Evolutionary conservation across 2,113 vertebrate species (phyloP), one percentile per base, ranked within the genome.

Genomic region (Elaphurus davidianus): DNA sequence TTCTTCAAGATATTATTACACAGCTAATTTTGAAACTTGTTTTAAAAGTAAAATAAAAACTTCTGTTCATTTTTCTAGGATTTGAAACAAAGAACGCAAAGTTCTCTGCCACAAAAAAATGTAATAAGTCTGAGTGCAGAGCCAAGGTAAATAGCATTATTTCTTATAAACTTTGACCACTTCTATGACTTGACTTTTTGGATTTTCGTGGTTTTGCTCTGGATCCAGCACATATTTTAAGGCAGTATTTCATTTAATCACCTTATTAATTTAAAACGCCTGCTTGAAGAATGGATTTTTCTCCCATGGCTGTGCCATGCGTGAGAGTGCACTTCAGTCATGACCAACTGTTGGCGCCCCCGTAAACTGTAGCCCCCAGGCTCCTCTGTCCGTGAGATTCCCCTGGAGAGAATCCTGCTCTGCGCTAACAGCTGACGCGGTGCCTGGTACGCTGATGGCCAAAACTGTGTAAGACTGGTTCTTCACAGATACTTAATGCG

Each of bases 91-190:
- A 98, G 99, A 5, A 98, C 99, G 7, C 99, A 99, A 90, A 99
- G 99, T 93, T 98, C 99, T 96, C 98, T 99, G 96, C 99, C 99
- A 19, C 99, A 59, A 88, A 99, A 99, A 98, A 99, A 97, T 0
- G 40, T 99, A 55, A 98, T 99, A 92, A 98, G 97, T 21, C 98
- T 99, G 97, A 98, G 98, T 33, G 91, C 86, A 0, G 98, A 99
- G 67, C 99, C 99, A 79, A 99, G 99, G 99, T 99, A 99, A 99
- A 86, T 97, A 97, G 30, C 62, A 12, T 64, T 89, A 67, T 98
- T 98, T 88, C 12, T 97, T 40, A 74, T 81, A 85, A 9, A 3
- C 19, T 86, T n/a, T 60, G 87, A 60, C 7, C 7, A 16, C 17
- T 17, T 90, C 79, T 67, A 45, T 91, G 0, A 0, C 5, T 94